Percentiles rank a stretch among this genome's conserved stretches.
phyloP scores from a whole-genome alignment of 2,888 invertebrate species.

The Drosophila robusta region DNA sequence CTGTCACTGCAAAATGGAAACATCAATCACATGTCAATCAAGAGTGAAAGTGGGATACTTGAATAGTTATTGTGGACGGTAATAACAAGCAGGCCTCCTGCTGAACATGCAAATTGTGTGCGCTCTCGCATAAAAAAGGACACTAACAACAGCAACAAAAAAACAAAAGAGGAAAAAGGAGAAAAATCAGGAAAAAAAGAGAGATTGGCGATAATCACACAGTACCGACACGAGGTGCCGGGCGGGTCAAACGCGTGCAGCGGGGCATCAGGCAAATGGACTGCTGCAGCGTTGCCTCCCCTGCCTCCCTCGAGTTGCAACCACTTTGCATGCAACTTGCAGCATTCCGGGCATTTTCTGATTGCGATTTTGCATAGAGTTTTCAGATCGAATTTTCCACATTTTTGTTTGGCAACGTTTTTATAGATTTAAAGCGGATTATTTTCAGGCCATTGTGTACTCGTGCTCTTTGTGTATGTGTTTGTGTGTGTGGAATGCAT shows the following conservation, averaged over 20 bases:
- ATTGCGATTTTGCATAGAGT: slow-evolving; percentile 64
- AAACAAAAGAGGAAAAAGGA: slow-evolving; percentile 8
- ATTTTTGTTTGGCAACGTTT: slow-evolving; percentile 68
- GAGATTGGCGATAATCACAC: slow-evolving; percentile 58
- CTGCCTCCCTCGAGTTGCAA: slow-evolving; percentile 28
- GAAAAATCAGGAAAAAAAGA: slow-evolving; percentile 3
- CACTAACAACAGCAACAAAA: slow-evolving; percentile 33
- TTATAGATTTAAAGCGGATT: slow-evolving; percentile 82
- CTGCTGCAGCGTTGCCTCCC: slow-evolving; percentile 8
- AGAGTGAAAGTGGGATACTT: slow-evolving; percentile 68
- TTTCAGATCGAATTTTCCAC: slow-evolving; percentile 44
- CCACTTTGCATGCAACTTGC: slow-evolving; percentile 47
- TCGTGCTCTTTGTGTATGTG: slow-evolving; percentile 41
- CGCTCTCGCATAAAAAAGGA: slow-evolving; percentile 63
- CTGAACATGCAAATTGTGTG: slow-evolving; percentile 74
- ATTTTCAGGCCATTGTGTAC: slow-evolving; percentile 71
- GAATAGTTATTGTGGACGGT: slow-evolving; percentile 44
- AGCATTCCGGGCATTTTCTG: slow-evolving; percentile 16
- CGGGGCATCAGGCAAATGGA: slow-evolving; percentile 19
- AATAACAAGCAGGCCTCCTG: slow-evolving; percentile 60
- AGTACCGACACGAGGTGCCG: slow-evolving; percentile 54
- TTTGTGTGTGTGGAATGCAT: slow-evolving; percentile 10
- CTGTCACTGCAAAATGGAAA: slow-evolving; percentile 66
- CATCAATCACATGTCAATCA: slow-evolving; percentile 85
- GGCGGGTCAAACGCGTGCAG: slow-evolving; percentile 68